Evolutionary conservation across 2,113 vertebrate species (phyloP).

Genomic region (Coreoperca whiteheadi): DNA sequence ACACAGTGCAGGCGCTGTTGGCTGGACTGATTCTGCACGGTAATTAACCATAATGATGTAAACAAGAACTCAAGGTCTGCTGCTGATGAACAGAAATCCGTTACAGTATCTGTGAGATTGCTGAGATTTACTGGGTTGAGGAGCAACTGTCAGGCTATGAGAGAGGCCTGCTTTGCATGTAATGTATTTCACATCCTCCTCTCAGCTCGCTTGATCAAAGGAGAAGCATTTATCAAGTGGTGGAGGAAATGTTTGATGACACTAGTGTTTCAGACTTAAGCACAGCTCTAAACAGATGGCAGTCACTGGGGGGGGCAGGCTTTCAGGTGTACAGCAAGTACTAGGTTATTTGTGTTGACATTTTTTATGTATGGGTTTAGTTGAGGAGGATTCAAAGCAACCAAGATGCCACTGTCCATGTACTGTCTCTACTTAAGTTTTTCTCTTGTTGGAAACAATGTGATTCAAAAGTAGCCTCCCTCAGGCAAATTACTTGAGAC

Average conservation of each 20-base stretch:
- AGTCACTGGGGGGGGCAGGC: conserved; percentile 5
- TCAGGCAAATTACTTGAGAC: conserved; percentile 17
- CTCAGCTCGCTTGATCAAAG: conserved; percentile 60
- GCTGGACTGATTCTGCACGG: conserved; percentile 68
- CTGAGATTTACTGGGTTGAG: conserved; percentile 37
- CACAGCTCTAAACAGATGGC: conserved; percentile 52
- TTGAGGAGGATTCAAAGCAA: conserved; percentile 59
- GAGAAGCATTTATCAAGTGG: conserved; percentile 55
- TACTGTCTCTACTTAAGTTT: conserved; percentile 13
- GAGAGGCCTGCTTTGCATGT: conserved; percentile 44
- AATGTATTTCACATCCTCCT: conserved; percentile 40
- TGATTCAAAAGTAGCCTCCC: conserved; percentile 29
- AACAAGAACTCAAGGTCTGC: conserved; percentile 76
- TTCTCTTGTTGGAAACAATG: conserved; percentile 48
- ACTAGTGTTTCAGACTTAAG: conserved; percentile 46
- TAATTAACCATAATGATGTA: conserved; percentile 84
- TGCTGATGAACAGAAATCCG: conserved; percentile 76
- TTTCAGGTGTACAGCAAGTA: conserved; percentile 28
- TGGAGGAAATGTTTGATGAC: conserved; percentile 57
- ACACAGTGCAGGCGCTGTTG: conserved; percentile 23
- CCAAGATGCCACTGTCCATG: conserved; percentile 35
- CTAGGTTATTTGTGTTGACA: conserved; percentile 25
- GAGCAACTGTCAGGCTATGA: conserved; percentile 38
- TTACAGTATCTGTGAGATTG: conserved; percentile 68
- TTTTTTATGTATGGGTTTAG: conserved; percentile 27